These are phyloP conservation scores for Antechinus stuartii DNA, from an alignment of 2,113 vertebrate species.

Conservation along the genomic window DNA sequence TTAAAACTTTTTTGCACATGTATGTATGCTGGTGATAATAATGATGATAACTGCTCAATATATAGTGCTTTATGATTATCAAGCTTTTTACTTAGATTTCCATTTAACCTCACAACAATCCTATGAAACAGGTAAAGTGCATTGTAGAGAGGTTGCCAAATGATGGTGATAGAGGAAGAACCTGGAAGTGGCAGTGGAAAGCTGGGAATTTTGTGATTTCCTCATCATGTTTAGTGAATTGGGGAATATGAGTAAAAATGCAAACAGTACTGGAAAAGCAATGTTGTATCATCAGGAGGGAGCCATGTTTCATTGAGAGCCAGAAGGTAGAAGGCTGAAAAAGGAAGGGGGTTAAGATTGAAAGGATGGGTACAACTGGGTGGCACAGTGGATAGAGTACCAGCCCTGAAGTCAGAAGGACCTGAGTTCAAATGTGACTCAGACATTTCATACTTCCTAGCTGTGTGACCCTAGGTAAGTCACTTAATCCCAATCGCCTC, in stretches of 20 bases:
- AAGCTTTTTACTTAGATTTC: too few species aligned
- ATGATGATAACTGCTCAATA: not conserved
- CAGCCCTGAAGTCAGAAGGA: too few species aligned
- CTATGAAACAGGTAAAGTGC: too few species aligned
- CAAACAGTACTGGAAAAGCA: not conserved
- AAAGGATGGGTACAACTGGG: not conserved
- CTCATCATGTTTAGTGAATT: not conserved
- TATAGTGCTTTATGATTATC: not conserved
- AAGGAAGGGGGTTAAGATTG: not conserved
- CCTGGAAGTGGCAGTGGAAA: not conserved
- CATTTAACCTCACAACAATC: too few species aligned
- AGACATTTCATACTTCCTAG: too few species aligned
- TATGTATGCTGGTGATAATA: not conserved
- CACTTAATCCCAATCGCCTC: too few species aligned
- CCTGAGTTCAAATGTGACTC: too few species aligned
- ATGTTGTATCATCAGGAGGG: not conserved
- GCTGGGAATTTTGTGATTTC: not conserved
- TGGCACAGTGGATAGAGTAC: too few species aligned
- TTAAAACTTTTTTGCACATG: not conserved
- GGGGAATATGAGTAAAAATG: not conserved
- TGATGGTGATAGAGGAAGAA: not conserved
- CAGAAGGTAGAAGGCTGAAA: not conserved
- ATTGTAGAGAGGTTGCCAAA: not conserved
- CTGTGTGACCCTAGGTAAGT: too few species aligned
- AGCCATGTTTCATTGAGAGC: not conserved